Evolutionary conservation across 2,113 vertebrate species (phyloP), one percentile per base, ranked within the genome.

Genomic region (Gnathochromis pfefferi): DNA sequence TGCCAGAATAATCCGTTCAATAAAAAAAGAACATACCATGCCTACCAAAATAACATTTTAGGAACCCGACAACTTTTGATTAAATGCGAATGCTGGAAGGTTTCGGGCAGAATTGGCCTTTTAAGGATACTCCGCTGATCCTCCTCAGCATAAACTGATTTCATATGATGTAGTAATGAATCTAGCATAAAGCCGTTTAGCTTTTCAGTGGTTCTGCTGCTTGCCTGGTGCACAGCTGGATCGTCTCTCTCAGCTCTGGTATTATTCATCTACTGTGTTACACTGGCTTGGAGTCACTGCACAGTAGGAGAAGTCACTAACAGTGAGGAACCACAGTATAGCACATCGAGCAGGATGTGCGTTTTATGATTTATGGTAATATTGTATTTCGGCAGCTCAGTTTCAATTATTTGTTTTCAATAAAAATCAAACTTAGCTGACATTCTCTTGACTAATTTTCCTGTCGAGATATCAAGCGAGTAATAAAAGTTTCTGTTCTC

Each of bases 191-290:
- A 85, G 86, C 88, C 49, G 51, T 23, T 90, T 51, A 79, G 70
- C 55, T 60, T 57, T 83, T 90, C 81, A 78, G 33, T 26, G 81
- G 21, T 87, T 84, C 85, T 86, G 88, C 92, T 49, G 84, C 91
- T 93, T 82, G 93, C 94, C 95, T 95, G 92, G 60, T 17, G 92
- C 91, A 70, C 94, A 95, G 94, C 95, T 95, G 95, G 86, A 86
- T 90, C 89, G 78, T 87, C 91, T 94, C 92, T 89, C 85, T 81
- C 90, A 7, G 90, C 92, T 94, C 92, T 93, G 92, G 92, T 92
- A 91, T 93, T 91, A 85, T 95, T 95, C 93, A 95, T 94, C 94
- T 95, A 93, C 94, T 94, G 91, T 93, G 94, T 94, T 95, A 94
- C 94, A 90, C 95, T 90, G 94, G 91, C 92, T 94, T 19, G 79